Percentiles rank a stretch among this genome's conserved stretches.
Evolutionary conservation across 2,888 invertebrate species (phyloP).

Genomic region (Caenorhabditis plicata): DNA sequence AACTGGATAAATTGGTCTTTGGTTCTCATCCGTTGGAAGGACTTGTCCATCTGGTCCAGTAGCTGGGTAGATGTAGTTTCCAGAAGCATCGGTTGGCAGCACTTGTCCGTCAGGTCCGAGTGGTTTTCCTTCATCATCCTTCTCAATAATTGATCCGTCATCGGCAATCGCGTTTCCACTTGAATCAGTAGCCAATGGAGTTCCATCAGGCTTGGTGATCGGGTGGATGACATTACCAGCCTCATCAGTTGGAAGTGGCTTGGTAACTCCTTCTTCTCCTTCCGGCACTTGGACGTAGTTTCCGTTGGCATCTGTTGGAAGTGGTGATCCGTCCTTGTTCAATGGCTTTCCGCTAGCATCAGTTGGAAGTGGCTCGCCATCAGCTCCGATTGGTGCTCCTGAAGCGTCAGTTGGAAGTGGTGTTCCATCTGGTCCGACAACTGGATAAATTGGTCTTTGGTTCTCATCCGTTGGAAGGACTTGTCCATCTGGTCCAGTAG

Average conservation of each 20-base stretch:
- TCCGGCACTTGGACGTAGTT: constrained; percentile 31
- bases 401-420: constrained; percentile 15
- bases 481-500: constrained; percentile 17
- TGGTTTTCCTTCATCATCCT: constrained; percentile 30
- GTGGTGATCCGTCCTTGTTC: constrained; percentile 31
- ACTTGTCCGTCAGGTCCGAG: constrained; percentile 16
- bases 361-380: constrained; percentile 10
- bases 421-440: constrained; percentile 13
- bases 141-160: constrained; percentile 14
- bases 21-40: constrained; percentile 30
- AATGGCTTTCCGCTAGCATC: constrained; percentile 6
- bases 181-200: constrained; percentile 30
- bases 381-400: constrained; percentile 8
- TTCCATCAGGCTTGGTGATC: constrained; percentile 18
- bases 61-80: constrained; percentile 30
- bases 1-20: constrained; percentile 14
- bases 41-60: constrained; percentile 36
- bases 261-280: constrained; percentile 4
- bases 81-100: constrained; percentile 38
- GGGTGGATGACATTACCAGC: constrained; percentile 16
- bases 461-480: constrained; percentile 31
- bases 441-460: constrained; percentile 24
- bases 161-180: constrained; percentile 18
- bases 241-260: constrained; percentile 18
- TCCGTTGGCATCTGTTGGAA: constrained; percentile 46